Evolutionary conservation across 2,797 vertebrate genomes (phyloP).

Genomic region (Scolopax bukidnonensis): DNA sequence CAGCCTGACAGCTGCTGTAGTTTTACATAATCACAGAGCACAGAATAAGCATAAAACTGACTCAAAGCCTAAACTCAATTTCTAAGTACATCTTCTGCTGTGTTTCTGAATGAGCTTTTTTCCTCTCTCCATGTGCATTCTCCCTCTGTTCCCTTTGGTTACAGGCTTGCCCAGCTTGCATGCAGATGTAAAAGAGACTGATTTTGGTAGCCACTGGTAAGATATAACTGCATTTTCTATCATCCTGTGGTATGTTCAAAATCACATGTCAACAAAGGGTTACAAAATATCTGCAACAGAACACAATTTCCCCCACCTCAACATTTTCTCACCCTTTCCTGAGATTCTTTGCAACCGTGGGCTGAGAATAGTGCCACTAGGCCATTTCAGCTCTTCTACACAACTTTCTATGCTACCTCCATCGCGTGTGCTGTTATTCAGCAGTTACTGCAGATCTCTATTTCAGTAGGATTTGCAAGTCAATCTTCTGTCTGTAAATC

Average conservation of each 20-base stretch:
- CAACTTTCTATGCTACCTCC: slow-evolving; percentile 45
- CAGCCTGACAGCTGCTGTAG: background rate
- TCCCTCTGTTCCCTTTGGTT: accelerated
- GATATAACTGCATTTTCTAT: background rate
- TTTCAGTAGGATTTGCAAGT: slow-evolving; percentile 58
- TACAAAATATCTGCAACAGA: background rate
- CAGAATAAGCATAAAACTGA: background rate
- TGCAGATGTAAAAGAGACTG: background rate
- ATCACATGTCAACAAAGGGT: background rate
- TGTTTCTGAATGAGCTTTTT: background rate
- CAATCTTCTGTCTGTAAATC: slow-evolving; percentile 41
- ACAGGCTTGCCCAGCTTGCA: background rate
- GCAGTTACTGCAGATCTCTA: background rate
- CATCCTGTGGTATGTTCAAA: background rate
- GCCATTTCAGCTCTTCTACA: slow-evolving; percentile 32
- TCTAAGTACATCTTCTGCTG: background rate
- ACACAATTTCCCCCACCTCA: background rate
- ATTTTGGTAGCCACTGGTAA: background rate
- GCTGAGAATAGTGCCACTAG: background rate
- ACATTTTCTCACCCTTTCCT: background rate
- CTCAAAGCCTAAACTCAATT: background rate
- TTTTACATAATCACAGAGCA: background rate
- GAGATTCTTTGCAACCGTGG: background rate
- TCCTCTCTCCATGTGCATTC: background rate
- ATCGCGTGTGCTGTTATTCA: background rate